These are phyloP conservation scores for Theocolax elegans DNA, from an alignment of 1,140 invertebrate species.

Conservation along the genomic window DNA sequence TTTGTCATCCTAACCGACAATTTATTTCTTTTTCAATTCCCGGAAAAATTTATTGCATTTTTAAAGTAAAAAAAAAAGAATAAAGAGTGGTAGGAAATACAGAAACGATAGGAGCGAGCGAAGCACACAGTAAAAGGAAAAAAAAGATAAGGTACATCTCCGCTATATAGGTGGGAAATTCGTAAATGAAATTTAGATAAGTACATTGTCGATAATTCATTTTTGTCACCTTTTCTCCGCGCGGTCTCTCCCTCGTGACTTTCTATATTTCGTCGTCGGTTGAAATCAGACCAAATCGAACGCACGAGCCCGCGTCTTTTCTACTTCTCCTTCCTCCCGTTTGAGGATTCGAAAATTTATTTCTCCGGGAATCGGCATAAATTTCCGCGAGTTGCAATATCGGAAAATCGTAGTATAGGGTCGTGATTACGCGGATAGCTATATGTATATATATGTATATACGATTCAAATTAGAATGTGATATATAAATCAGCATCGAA, in stretches of 20 bases:
- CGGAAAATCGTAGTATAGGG: slow-evolving; percentile 28
- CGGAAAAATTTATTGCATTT: not conserved
- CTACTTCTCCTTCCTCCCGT: not conserved
- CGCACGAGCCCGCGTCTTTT: too few species aligned
- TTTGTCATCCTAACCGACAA: too few species aligned
- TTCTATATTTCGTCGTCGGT: slow-evolving; percentile 4
- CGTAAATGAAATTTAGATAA: slow-evolving; percentile 27
- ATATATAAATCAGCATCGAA: slow-evolving; percentile 19
- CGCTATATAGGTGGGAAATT: too few species aligned
- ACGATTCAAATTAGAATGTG: slow-evolving; percentile 30
- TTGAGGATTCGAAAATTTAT: slow-evolving; percentile 32
- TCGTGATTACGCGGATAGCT: slow-evolving; percentile 23
- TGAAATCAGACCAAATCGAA: slow-evolving; percentile 27
- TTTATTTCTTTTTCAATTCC: not conserved
- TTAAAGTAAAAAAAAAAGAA: slow-evolving; percentile 1
- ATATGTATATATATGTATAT: too few species aligned
- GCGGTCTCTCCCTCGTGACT: slow-evolving; percentile 1
- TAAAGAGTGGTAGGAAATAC: not conserved
- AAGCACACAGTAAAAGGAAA: not conserved
- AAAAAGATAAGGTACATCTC: too few species aligned
- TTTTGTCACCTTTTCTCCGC: slow-evolving; percentile 15
- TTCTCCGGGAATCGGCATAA: slow-evolving; percentile 39
- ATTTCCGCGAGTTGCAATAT: slow-evolving; percentile 34
- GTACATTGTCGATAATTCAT: slow-evolving; percentile 29
- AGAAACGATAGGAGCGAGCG: not conserved